Percentiles rank a stretch among this genome's conserved stretches.
Conservation (phyloP, 2,888 invertebrate species). For the Meloe dianella region DNA sequence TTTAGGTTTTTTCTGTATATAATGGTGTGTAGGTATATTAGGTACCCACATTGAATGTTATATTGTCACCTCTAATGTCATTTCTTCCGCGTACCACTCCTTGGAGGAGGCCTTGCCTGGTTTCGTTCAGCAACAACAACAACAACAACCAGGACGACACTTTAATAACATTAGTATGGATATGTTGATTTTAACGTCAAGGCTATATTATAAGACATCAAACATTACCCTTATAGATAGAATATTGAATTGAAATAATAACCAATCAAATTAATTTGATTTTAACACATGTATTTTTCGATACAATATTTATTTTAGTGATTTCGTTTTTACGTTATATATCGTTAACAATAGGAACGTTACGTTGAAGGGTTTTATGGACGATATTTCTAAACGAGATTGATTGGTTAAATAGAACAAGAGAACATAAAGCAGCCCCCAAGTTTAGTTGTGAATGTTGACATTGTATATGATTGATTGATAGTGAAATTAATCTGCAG, state of each 20-base stretch:
- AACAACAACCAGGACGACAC: background rate
- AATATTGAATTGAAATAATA: conserved; percentile 17
- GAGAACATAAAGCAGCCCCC: conserved; percentile 37
- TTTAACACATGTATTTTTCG: background rate
- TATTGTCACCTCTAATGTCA: conserved; percentile 19
- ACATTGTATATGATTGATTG: conserved; percentile 54
- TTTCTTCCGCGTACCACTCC: conserved; percentile 34
- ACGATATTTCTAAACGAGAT: conserved; percentile 18
- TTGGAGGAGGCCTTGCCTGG: conserved; percentile 29
- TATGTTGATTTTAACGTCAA: conserved; percentile 24
- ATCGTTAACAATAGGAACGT: conserved; percentile 37
- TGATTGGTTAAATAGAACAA: conserved; percentile 38
- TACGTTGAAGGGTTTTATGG: conserved; percentile 3
- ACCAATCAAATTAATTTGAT: conserved; percentile 1
- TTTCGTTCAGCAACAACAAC: conserved; percentile 16
- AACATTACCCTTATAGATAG: conserved; percentile 25
- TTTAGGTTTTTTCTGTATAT: background rate
- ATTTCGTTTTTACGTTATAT: conserved; percentile 49
- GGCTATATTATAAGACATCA: conserved; percentile 24
- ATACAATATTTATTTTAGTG: conserved; percentile 52
- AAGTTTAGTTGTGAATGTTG: conserved; percentile 45
- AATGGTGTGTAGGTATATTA: background rate
- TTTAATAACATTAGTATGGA: conserved; percentile 32
- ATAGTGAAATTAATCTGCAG: conserved; percentile 50
- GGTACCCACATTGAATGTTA: conserved; percentile 8